Conservation (phyloP, 1,140 invertebrate genomes). For the Drosophila biarmipes region DNA sequence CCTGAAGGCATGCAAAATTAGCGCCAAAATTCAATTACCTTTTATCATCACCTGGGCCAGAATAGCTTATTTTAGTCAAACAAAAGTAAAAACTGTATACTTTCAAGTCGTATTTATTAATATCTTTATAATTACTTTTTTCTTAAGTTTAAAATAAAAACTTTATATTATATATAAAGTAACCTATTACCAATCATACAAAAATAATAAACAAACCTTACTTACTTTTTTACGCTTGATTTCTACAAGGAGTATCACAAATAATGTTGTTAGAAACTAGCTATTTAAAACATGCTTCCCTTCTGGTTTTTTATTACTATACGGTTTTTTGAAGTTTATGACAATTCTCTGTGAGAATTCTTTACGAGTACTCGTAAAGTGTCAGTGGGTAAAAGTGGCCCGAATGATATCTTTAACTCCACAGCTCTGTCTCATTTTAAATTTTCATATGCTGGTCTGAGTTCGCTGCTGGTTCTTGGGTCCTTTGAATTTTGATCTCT, state of each 20-base stretch:
- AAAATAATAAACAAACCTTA: no score
- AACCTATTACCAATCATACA: no score
- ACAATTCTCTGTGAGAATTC: constrained; percentile 33
- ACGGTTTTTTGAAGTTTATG: constrained; percentile 39
- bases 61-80: background rate
- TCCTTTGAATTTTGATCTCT: background rate
- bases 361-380: constrained; percentile 51
- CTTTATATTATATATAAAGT: no score
- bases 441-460: constrained; percentile 13
- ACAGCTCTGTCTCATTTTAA: constrained; percentile 12
- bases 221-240: background rate
- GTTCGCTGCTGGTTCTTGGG: constrained; percentile 1
- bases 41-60: background rate
- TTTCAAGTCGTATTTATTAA: no score
- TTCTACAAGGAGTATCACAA: background rate
- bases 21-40: constrained; percentile 17
- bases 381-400: constrained; percentile 20
- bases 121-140: no score
- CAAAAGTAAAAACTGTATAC: no score
- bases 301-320: constrained; percentile 19
- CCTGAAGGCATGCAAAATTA: constrained; percentile 14
- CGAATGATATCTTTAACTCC: constrained; percentile 37
- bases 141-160: no score
- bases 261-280: background rate
- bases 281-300: background rate